Base-by-base conservation (phyloP, 2,113 vertebrate genomes). In the Chiloscyllium plagiosum region DNA sequence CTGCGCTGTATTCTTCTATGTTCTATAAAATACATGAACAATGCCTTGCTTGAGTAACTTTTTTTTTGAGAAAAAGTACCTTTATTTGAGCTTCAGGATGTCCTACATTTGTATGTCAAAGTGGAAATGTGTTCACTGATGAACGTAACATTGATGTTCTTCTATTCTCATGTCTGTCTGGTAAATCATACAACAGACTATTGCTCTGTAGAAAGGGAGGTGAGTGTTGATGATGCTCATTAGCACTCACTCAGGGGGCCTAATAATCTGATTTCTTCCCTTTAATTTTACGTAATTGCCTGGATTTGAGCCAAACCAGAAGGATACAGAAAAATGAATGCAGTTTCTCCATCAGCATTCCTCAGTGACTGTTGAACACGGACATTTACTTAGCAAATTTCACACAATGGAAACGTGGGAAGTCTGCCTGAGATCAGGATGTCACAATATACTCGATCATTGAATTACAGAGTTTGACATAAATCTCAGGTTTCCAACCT, bases 401-500 rank as follows among this genome's bases (percentile, higher is more conserved):
- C 94, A 50, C 42, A 50, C 94, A 95, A 17, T 22, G 52, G 68
- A 29, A 95, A 95, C 47, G 69, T 95, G 94, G 69, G 94, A 76
- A 50, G 94, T 24, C 68, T 70, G 94, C 22, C 29, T 72, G 47
- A 76, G 94, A 95, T 52, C 19, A 95, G 94, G 37, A 24, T 52
- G n/a, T 50, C 68, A 72, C 50, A 47, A 72, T 95, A 72, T 72
- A 72, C 68, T 95, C 68, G 33, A 50, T 76, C 95, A 96, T 95
- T 85, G 4, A 83, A 80, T 76, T 61, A 92, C 95, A 83, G 42
- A 26, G 65, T 94, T 12, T 90, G 96, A 96, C 96, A 94, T 95
- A 8, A 95, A 96, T 56, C 56, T 69, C 24, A 5, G 61, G 29
- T 42, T 96, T 96, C 93, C 76, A 72, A 56, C 96, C 83, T 87